phyloP scores from a whole-genome alignment of 2,797 vertebrate genomes.

The Alfaro cultratus region DNA sequence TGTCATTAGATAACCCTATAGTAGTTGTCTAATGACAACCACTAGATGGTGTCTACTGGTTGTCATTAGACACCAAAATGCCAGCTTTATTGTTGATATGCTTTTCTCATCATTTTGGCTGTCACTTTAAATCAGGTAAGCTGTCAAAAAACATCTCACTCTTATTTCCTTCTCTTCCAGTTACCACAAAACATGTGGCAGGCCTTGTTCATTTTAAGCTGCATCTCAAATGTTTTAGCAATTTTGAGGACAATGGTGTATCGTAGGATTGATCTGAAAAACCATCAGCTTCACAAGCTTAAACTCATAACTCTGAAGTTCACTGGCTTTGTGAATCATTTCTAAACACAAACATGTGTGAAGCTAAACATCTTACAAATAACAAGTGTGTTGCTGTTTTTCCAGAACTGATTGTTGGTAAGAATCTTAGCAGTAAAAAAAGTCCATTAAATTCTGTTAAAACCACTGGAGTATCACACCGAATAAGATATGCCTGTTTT shows the following conservation, averaged over 20 bases:
- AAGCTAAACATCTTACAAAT: background rate
- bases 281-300: background rate
- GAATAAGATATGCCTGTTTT: background rate
- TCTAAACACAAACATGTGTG: background rate
- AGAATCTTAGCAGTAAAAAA: background rate
- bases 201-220: background rate
- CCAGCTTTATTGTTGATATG: too few species aligned
- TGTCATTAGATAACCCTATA: too few species aligned
- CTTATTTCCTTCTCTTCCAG: background rate
- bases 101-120: too few species aligned
- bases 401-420: background rate
- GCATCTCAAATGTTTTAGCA: background rate
- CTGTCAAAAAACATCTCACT: too few species aligned
- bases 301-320: background rate
- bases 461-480: background rate
- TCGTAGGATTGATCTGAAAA: background rate
- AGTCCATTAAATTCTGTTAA: background rate
- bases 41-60: too few species aligned
- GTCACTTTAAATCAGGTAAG: too few species aligned
- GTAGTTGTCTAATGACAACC: too few species aligned
- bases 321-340: background rate
- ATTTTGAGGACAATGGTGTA: background rate
- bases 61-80: too few species aligned
- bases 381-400: background rate
- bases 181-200: background rate